Evolutionary conservation across 2,113 vertebrate genomes (phyloP).

Genomic region (Odocoileus virginianus): DNA sequence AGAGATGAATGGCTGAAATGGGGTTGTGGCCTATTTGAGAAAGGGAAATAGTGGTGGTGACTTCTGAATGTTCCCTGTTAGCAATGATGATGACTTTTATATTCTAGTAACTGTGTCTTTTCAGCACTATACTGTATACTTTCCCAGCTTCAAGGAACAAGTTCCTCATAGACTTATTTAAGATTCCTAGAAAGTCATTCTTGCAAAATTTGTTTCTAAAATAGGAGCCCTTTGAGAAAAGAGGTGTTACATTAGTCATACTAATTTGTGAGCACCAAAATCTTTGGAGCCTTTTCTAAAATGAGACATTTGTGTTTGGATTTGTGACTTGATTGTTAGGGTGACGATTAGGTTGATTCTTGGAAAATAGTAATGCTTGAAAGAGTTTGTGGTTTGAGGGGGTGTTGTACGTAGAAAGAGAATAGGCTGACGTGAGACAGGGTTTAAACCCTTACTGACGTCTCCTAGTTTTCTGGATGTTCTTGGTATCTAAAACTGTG

Average conservation of each 20-base stretch:
- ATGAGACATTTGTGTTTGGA: conserved; percentile 7
- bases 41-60: background rate
- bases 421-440: background rate
- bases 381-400: background rate
- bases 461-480: background rate
- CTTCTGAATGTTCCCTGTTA: background rate
- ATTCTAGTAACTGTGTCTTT: background rate
- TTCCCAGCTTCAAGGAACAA: background rate
- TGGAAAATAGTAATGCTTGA: conserved; percentile 26
- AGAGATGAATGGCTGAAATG: background rate
- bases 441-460: background rate
- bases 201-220: conserved; percentile 28
- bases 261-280: background rate
- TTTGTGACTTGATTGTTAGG: background rate
- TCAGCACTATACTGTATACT: background rate
- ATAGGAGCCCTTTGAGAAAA: conserved; percentile 13
- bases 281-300: background rate
- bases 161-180: background rate
- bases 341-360: background rate
- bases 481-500: background rate
- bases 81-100: background rate
- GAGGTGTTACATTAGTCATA: background rate
- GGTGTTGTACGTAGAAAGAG: background rate
- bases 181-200: conserved; percentile 24
- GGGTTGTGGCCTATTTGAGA: background rate